These are phyloP conservation scores for Pteromalus puparum DNA, from an alignment of 1,140 invertebrate species.

Conservation along the genomic window DNA sequence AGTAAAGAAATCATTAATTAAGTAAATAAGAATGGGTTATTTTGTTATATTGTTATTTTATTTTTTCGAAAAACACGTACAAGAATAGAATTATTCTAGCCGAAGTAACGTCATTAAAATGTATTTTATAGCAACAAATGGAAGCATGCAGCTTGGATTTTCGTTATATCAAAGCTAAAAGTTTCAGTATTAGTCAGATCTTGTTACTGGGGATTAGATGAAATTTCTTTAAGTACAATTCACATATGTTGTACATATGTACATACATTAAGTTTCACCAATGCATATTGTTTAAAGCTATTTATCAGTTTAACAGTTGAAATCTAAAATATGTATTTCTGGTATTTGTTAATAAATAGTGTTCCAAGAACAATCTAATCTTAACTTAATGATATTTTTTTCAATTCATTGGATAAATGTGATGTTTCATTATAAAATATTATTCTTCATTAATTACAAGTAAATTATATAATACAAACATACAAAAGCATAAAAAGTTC, in stretches of 20 bases:
- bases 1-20: constrained; percentile 74
- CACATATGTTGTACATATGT: constrained; percentile 27
- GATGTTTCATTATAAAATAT: constrained; percentile 37
- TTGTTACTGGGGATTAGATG: neutral
- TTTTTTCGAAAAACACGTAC: constrained; percentile 44
- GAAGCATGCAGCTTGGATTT: constrained; percentile 35
- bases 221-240: constrained; percentile 34
- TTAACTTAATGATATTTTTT: constrained; percentile 19
- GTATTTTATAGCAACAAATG: constrained; percentile 42
- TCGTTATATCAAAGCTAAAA: constrained; percentile 2
- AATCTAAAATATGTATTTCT: constrained; percentile 37
- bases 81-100: constrained; percentile 51
- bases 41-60: constrained; percentile 40
- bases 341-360: constrained; percentile 27
- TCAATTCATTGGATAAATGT: constrained; percentile 30
- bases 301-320: constrained; percentile 26
- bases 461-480: constrained; percentile 8
- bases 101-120: constrained; percentile 12
- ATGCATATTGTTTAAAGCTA: constrained; percentile 40
- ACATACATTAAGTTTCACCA: constrained; percentile 37
- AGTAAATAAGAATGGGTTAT: constrained; percentile 42
- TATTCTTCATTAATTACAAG: constrained; percentile 26
- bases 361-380: neutral
- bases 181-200: constrained; percentile 30
- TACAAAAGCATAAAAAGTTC: constrained; percentile 25